Conservation (phyloP, 1,140 invertebrate genomes). For the Scaptomyza graminum region DNA sequence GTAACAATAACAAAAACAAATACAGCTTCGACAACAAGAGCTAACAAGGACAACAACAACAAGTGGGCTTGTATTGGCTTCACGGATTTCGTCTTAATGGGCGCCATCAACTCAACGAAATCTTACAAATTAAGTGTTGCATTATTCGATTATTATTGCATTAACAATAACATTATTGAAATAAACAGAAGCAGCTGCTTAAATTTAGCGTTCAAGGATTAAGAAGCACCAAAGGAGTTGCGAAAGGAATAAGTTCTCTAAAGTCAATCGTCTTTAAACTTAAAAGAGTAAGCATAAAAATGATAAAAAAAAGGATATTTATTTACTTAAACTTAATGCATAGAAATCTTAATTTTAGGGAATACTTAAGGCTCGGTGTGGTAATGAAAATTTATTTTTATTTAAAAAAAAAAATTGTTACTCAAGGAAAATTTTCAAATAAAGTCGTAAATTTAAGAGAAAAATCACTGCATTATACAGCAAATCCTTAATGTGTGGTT, state of each 20-base stretch:
- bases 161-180: slow-evolving; percentile 20
- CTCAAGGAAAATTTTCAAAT: too few relatives aligned
- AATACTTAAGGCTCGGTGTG: too few relatives aligned
- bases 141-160: slow-evolving; percentile 27
- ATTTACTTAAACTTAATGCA: too few relatives aligned
- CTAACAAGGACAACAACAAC: slow-evolving; percentile 56
- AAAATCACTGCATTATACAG: too few relatives aligned
- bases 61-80: slow-evolving; percentile 45
- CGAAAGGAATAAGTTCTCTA: slow-evolving; percentile 10
- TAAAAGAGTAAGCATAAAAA: slow-evolving; percentile 19
- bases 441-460: too few relatives aligned
- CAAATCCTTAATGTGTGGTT: too few relatives aligned
- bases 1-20: slow-evolving; percentile 9
- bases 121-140: slow-evolving; percentile 60
- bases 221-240: slow-evolving; percentile 11
- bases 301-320: too few relatives aligned
- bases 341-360: too few relatives aligned
- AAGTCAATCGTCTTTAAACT: slow-evolving; percentile 10
- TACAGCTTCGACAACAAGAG: slow-evolving; percentile 1
- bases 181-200: slow-evolving; percentile 33
- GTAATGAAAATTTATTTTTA: too few relatives aligned
- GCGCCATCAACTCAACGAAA: slow-evolving; percentile 35
- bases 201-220: slow-evolving; percentile 18
- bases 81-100: slow-evolving; percentile 47
- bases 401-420: too few relatives aligned